Evolutionary conservation across 2,888 invertebrate species (phyloP).

Genomic region (Cosmia pyralina): DNA sequence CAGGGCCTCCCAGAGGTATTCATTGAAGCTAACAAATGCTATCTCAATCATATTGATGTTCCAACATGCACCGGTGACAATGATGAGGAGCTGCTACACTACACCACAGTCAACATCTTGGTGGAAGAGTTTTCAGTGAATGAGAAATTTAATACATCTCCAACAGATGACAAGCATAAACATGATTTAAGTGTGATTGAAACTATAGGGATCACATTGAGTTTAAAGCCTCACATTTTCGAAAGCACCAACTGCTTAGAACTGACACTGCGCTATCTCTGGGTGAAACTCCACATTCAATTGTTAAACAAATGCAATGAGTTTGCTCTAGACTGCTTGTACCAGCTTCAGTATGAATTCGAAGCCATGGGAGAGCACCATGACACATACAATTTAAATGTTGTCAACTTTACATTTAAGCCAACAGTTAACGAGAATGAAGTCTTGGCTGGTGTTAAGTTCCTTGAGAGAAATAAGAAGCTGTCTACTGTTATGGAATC

Average conservation of each 20-base stretch:
- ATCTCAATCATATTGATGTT: slow-evolving; percentile 84
- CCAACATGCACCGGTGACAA: slow-evolving; percentile 82
- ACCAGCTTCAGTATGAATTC: slow-evolving; percentile 85
- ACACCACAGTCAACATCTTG: slow-evolving; percentile 80
- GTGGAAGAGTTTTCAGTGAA: slow-evolving; percentile 84
- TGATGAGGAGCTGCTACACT: slow-evolving; percentile 79
- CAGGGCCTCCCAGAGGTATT: slow-evolving; percentile 90
- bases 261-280: slow-evolving; percentile 81
- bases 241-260: slow-evolving; percentile 79
- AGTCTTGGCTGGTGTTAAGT: slow-evolving; percentile 80
- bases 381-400: slow-evolving; percentile 76
- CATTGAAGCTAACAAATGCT: slow-evolving; percentile 91
- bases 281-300: slow-evolving; percentile 85
- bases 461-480: slow-evolving; percentile 87
- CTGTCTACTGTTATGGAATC: slow-evolving; percentile 92
- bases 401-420: slow-evolving; percentile 84
- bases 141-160: slow-evolving; percentile 75
- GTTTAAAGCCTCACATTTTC: slow-evolving; percentile 82
- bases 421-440: slow-evolving; percentile 80
- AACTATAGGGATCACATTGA: slow-evolving; percentile 80
- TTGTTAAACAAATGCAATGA: slow-evolving; percentile 83
- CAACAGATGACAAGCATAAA: slow-evolving; percentile 73
- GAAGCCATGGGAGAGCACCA: slow-evolving; percentile 84
- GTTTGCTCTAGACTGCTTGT: slow-evolving; percentile 83
- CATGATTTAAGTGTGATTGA: slow-evolving; percentile 81